Conservation (phyloP, 2,888 invertebrate genomes). For the Lutraria lutraria region DNA sequence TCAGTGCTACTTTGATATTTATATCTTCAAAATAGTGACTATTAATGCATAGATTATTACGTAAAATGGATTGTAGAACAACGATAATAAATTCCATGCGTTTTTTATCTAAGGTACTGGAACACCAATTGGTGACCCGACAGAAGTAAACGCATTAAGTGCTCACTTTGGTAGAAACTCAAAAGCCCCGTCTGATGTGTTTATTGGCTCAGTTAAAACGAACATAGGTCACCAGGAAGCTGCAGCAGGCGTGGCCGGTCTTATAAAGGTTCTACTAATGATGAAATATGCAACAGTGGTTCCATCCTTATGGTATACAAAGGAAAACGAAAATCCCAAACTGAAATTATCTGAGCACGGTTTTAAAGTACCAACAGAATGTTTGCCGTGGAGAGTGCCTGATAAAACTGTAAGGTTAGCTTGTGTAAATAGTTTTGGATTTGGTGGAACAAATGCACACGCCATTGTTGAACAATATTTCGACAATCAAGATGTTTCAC, state of each 20-base stretch:
- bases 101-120: conserved; percentile 76
- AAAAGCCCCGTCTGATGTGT: conserved; percentile 1
- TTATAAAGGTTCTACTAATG: conserved; percentile 77
- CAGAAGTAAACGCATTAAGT: conserved; percentile 70
- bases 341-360: conserved; percentile 58
- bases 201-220: too few relatives aligned
- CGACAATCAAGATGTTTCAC: not conserved
- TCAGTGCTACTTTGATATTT: too few relatives aligned
- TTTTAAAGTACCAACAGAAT: conserved; percentile 58
- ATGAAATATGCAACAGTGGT: conserved; percentile 73
- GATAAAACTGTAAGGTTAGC: not conserved
- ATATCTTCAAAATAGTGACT: too few relatives aligned
- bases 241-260: conserved; percentile 74
- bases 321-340: conserved; percentile 64
- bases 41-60: too few relatives aligned
- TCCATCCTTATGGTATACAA: conserved; percentile 70
- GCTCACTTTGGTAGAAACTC: conserved; percentile 15
- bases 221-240: conserved; percentile 77
- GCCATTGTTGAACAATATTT: conserved; percentile 51
- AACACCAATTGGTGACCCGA: conserved; percentile 75
- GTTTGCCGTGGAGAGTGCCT: conserved; percentile 49
- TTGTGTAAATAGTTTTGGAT: too few relatives aligned
- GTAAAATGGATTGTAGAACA: too few relatives aligned
- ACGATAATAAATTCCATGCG: too few relatives aligned
- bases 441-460: too few relatives aligned